Base-by-base conservation (phyloP, 2,888 invertebrate genomes). In the Oligia latruncula region DNA sequence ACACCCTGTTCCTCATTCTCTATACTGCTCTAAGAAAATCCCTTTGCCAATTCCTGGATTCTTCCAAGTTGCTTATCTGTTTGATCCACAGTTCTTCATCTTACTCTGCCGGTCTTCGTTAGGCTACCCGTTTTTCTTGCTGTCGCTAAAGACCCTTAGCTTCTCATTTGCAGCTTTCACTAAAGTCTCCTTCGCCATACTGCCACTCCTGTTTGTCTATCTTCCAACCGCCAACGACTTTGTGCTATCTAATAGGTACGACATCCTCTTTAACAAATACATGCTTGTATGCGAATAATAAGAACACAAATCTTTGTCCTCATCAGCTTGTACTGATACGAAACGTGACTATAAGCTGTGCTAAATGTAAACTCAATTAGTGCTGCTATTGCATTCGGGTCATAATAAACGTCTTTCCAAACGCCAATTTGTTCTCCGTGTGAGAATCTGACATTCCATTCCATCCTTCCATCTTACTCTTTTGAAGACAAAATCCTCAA, bases 321-420 rank as follows among this genome's bases (percentile, higher is more conserved):
- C 72, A 68, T 60, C 66, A n/a, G 66, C 60, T 71, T 66, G 35
- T 49, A 40, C 4, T 55, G 29, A 29, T 29, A 29, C 29, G 29
- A 62, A 81, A 81, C 86, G 85, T 83, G 75, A 85, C 65, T 46
- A 52, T 66, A 62, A 73, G 60, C 60, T 40, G 70, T 81, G 70
- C 73, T 65, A 76, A 81, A 23, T 76, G 55, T 71, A 49, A 85
- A 81, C 75, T 64, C 65, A 58, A 73, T 75, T 85, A 72, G 60
- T 62, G 49, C 46, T 64, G 55, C 29, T 62, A 71, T 64, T 65
- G 71, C 35, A 62, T 71, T 85, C 6, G 40, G 20, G 4, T 73
- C 58, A 29, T 78, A 65, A 35, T n/a, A 67, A 52, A 55, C 13
- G 23, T 8, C 15, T 60, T 60, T 58, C 55, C 4, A 55, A 81